Evolutionary conservation across 2,888 invertebrate genomes (phyloP).

Genomic region (Epinotia brunnichana): DNA sequence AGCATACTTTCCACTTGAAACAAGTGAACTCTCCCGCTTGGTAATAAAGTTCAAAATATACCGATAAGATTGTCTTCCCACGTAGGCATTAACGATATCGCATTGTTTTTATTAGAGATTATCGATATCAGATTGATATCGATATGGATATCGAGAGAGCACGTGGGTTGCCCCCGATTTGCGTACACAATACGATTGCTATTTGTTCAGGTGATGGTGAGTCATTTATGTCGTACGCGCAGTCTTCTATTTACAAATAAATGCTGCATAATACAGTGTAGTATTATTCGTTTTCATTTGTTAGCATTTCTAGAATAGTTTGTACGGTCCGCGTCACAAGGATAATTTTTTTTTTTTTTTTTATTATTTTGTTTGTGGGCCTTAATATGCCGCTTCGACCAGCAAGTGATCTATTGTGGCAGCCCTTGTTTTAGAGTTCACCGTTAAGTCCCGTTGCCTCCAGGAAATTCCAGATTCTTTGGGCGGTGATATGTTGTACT

Average conservation of each 20-base stretch:
- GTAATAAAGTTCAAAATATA: slow-evolving; percentile 20
- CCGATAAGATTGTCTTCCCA: background rate
- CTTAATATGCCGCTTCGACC: too few relatives aligned
- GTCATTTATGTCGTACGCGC: background rate
- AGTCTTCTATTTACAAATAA: slow-evolving; percentile 1
- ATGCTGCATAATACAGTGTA: background rate
- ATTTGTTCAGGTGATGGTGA: slow-evolving; percentile 23
- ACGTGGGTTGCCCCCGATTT: slow-evolving; percentile 31
- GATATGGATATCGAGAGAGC: slow-evolving; percentile 16
- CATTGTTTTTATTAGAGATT: slow-evolving; percentile 35
- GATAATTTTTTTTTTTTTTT: too few relatives aligned
- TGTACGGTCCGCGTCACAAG: too few relatives aligned
- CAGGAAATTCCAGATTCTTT: too few relatives aligned
- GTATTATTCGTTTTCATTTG: too few relatives aligned
- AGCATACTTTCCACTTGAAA: background rate
- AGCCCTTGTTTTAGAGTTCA: too few relatives aligned
- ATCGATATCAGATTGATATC: slow-evolving; percentile 23
- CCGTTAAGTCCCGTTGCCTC: too few relatives aligned
- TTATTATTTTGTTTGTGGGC: too few relatives aligned
- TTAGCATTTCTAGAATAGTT: too few relatives aligned
- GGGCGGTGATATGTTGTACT: too few relatives aligned
- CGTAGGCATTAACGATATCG: slow-evolving; percentile 12
- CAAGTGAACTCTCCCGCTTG: background rate
- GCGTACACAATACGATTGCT: slow-evolving; percentile 1
- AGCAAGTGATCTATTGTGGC: too few relatives aligned